Base-by-base conservation (phyloP, 2,797 vertebrate species). In the Cyclopterus lumpus region DNA sequence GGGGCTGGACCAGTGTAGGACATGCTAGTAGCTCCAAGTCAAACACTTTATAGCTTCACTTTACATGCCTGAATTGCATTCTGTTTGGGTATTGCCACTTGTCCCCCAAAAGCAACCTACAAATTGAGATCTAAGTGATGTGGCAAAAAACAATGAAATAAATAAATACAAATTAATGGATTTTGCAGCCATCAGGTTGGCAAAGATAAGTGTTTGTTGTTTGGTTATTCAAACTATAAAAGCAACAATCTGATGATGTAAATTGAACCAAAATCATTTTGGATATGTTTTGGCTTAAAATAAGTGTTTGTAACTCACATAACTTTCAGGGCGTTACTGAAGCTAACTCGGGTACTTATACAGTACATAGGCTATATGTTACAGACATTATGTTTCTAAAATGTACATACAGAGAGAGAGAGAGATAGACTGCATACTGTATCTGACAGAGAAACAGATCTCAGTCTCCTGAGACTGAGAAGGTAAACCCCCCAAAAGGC, bases 81-180 rank as follows among this genome's bases (percentile, higher is more conserved):
- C 44, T 34, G 28, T 12, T 62, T 1, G 15, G 36, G 48, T 66
- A 40, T 66, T 65, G 36, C 67, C 70, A 81, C 75, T 81, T 65
- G 70, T 81, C 53, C 20, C 48, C 24, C n/a, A 71, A 67, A 48
- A 71, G 77, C 24, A 82, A 75, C 59, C 48, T 55, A 63, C 73
- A 76, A 48, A 78, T 71, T 71, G 57, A 78, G 82, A 82, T 22
- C 22, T 55, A 61, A 40, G 49, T 68, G 38, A 38, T 15, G 10
- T 14, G 15, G 1, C 14, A 1, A 36, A 36, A 36, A 36, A 36
- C 10, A 6, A 84, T n/a, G 49, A 30, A n/a, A 46, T 24, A 24
- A 66, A 6, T n/a, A n/a, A n/a, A n/a, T n/a, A n/a, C n/a, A n/a
- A n/a, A n/a, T 28, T 26, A 28, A 28, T 28, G 26, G 26, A 36